These are phyloP conservation scores for Punctoribates punctum DNA, from an alignment of 2,888 invertebrate species.

Conservation along the genomic window DNA sequence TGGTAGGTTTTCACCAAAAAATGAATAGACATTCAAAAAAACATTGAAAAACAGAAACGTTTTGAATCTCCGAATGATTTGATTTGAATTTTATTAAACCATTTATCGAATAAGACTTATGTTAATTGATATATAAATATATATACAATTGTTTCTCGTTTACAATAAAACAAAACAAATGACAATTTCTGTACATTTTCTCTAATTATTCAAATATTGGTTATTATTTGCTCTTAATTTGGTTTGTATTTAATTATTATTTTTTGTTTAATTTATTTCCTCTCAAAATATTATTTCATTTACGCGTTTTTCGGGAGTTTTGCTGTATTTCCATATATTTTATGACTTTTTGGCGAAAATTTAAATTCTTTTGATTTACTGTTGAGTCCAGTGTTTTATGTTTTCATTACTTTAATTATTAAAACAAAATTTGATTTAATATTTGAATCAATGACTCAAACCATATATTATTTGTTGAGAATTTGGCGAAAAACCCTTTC, in stretches of 20 bases:
- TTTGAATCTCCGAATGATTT: conserved; percentile 17
- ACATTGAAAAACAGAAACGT: conserved; percentile 2
- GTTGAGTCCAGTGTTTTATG: not conserved
- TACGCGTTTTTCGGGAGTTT: conserved; percentile 6
- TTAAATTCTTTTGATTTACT: not conserved
- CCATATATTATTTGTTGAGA: not conserved
- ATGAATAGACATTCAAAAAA: conserved; percentile 18
- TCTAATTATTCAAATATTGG: not conserved
- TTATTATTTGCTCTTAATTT: not conserved
- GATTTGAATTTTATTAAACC: not conserved
- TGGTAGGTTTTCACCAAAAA: conserved; percentile 31
- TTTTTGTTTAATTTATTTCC: conserved; percentile 1
- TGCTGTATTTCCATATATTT: not conserved
- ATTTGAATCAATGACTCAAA: not conserved
- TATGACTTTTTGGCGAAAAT: not conserved
- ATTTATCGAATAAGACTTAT: too few relatives aligned
- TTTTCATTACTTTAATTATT: not conserved
- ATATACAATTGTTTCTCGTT: conserved; percentile 13
- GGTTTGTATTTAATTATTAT: conserved; percentile 6
- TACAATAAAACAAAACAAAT: conserved; percentile 14
- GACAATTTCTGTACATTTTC: not conserved
- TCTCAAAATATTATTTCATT: conserved; percentile 6
- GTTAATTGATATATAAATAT: not conserved
- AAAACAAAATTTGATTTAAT: not conserved
- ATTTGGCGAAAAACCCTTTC: not conserved